phyloP scores from a whole-genome alignment of 2,888 invertebrate species.

The Nezara viridula region DNA sequence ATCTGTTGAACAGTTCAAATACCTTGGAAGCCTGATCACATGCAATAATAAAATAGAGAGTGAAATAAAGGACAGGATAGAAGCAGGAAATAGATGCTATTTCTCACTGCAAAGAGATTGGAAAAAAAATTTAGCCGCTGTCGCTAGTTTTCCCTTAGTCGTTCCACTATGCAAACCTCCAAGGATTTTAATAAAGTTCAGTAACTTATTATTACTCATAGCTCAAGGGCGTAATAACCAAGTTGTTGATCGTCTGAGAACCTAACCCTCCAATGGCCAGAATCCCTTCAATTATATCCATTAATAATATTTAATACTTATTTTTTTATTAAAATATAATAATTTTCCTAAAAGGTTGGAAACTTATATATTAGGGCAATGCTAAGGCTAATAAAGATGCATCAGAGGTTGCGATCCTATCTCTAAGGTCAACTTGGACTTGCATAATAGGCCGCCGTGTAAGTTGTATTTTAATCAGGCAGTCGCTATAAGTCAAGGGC shows the following conservation, averaged over 20 bases:
- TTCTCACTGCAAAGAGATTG: no score
- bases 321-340: not conserved
- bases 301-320: not conserved
- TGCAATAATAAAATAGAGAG: no score
- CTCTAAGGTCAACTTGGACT: not conserved
- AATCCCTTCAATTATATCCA: not conserved
- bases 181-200: no score
- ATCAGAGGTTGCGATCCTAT: not conserved
- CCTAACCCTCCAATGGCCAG: not conserved
- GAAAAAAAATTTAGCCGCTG: no score
- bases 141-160: no score
- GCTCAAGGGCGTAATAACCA: no score
- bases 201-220: no score
- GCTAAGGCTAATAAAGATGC: not conserved
- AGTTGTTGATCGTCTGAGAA: not conserved
- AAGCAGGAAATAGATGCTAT: no score
- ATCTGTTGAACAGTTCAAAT: no score
- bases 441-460: not conserved
- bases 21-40: no score
- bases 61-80: no score
- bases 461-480: conserved; percentile 23
- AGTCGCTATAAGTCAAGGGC: conserved; percentile 27
- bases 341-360: not conserved
- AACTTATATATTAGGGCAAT: not conserved
- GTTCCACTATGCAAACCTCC: no score